Evolutionary conservation across 2,797 vertebrate species (phyloP), one percentile per base, ranked within the genome.

Genomic region (Tapirus indicus): DNA sequence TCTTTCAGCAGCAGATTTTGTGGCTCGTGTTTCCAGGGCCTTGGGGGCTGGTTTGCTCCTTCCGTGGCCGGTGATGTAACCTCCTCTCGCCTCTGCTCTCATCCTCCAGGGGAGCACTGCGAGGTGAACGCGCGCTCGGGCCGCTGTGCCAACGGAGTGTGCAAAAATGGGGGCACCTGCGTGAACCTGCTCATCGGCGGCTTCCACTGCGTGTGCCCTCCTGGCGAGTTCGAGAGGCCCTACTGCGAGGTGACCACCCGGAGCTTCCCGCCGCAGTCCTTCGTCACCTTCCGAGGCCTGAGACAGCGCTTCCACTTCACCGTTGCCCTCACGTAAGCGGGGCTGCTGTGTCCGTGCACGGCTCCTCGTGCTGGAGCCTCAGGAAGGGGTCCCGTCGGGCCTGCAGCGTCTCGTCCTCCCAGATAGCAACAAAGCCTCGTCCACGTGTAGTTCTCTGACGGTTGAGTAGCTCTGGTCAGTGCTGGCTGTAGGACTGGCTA

Each of bases 221-320:
- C 99, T 0, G 99, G 99, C 0, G 99, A 99, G 97, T 99, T 98
- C 0, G 99, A 99, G 99, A 99, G 99, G 96, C 99, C 99, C 0
- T 99, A 99, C 99, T 99, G 99, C 1, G 99, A 99, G 99, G 99
- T 99, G 99, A 99, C 99, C 98, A 99, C 99, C 4, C 99, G 99
- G 97, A 99, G 99, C 98, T 99, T 99, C 98, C 99, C 99, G 0
- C 99, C 99, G 0, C 99, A 99, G 98, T 99, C 99, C 96, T 99
- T 99, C 93, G 98, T 99, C 98, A 99, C 99, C 97, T 99, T 99
- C 99, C 99, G 99, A 60, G 99, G 99, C 82, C 99, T 99, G 82
- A 97, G 99, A 35, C 99, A 99, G 88, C 99, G 99, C 79, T 99
- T 99, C 98, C 99, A 99, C 99, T 99, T 99, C 99, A 99, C 99